Base-by-base conservation (phyloP, 2,888 invertebrate species). In the Perdita meconis region DNA sequence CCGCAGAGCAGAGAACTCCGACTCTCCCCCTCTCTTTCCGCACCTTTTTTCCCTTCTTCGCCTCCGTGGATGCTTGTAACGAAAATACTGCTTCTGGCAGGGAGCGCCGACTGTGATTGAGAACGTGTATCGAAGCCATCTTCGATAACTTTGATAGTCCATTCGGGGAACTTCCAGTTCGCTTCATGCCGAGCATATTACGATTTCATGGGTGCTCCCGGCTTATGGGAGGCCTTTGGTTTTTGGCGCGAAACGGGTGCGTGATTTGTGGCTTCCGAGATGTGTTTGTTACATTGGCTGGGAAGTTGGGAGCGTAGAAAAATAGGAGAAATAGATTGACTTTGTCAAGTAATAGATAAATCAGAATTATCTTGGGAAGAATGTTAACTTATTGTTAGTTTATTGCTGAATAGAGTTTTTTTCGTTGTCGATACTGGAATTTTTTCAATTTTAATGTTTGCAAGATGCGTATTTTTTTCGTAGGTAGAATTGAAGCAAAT, bases 31-130 rank as follows among this genome's bases (percentile, higher is more conserved):
- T n/a, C 22, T 40, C 3, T 6, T 40, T 24, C 38, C 30, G 30
- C 30, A 2, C 6, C 30, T 30, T 30, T 30, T 59, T 22, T 51
- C 26, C 2, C 40, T 60, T 22, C 40, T 59, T 47, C 36, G 51
- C 26, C 38, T 19, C 40, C 13, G 47, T 10, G 40, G 42, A 8
- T 40, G 30, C 53, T 42, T 47, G 51, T 38, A 40, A 60, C 53
- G 59, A 73, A 65, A 65, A 65, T 73, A 38, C 73, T 10, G 55
- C 24, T 38, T 1, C 24, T 50, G 50, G 10, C 5, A 4, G 30
- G 22, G 1, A 36, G 36, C 44, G 24, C 12, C n/a, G 6, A 8
- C 47, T 55, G 50, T 50, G 61, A 76, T 74, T 57, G 51, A 44
- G 40, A 56, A 60, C 72, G 53, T 72, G 71, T 42, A 24, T 19